These are phyloP conservation scores for Physeter macrocephalus DNA, from an alignment of 2,113 vertebrate species.

Conservation along the genomic window DNA sequence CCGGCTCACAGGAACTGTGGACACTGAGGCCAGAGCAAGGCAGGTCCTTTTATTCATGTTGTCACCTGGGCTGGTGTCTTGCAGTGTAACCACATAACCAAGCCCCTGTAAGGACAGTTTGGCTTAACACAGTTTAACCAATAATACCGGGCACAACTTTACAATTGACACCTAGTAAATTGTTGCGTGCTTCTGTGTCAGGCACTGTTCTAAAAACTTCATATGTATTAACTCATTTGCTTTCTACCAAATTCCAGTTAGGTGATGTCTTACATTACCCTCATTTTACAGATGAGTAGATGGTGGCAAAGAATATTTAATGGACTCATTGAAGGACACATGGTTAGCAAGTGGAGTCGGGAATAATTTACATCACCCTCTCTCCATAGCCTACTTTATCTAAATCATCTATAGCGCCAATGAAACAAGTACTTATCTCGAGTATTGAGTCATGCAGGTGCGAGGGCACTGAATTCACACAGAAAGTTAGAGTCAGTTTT, in stretches of 20 bases:
- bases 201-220: background rate
- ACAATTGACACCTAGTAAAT: accelerated
- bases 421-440: background rate
- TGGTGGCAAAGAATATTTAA: background rate
- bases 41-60: background rate
- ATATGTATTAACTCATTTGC: accelerated
- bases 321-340: accelerated
- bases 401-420: background rate
- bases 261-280: background rate
- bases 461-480: accelerated
- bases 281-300: background rate
- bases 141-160: background rate
- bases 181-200: background rate
- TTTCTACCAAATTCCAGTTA: background rate
- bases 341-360: accelerated
- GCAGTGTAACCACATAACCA: background rate
- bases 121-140: background rate
- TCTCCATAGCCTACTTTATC: background rate
- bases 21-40: no score
- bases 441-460: background rate
- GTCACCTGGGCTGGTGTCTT: background rate
- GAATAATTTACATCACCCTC: accelerated
- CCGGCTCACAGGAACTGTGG: accelerated
- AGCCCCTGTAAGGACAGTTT: background rate
- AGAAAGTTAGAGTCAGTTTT: background rate